Evolutionary conservation across 2,888 invertebrate genomes (phyloP).

Genomic region (Drosophila falleni): DNA sequence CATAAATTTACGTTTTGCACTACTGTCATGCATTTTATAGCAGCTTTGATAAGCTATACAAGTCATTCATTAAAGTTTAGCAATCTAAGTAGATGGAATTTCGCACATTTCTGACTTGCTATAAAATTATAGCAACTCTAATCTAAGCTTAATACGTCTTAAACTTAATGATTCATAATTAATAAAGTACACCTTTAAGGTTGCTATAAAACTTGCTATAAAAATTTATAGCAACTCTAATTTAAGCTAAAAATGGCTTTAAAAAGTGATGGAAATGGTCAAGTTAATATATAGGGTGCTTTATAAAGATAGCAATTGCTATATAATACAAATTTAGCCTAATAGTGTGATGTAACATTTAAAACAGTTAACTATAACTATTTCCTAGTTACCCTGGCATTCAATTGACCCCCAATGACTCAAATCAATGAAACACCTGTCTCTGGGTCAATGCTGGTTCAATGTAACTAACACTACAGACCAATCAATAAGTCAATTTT

Average conservation of each 20-base stretch:
- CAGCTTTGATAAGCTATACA: not conserved
- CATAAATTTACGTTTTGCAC: not conserved
- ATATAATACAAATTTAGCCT: not conserved
- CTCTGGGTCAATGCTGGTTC: slow-evolving; percentile 43
- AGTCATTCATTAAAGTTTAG: not conserved
- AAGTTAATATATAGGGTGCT: too few species aligned
- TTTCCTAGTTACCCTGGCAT: slow-evolving; percentile 15
- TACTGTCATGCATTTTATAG: slow-evolving; percentile 24
- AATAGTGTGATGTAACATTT: not conserved
- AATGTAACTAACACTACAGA: slow-evolving; percentile 14
- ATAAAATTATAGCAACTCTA: slow-evolving; percentile 27
- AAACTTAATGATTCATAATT: not conserved
- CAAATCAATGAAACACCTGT: slow-evolving; percentile 43
- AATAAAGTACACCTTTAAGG: not conserved
- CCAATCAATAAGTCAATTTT: slow-evolving; percentile 33
- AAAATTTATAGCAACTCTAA: slow-evolving; percentile 17
- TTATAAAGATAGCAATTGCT: not conserved
- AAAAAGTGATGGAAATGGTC: too few species aligned
- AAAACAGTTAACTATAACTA: slow-evolving; percentile 1
- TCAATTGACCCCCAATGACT: slow-evolving; percentile 26
- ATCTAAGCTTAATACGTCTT: not conserved
- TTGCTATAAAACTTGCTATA: slow-evolving; percentile 28
- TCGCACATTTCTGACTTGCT: slow-evolving; percentile 3
- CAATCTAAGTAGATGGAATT: not conserved
- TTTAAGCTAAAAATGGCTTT: too few species aligned